Base-by-base conservation (phyloP, 2,797 vertebrate genomes). In the Falco biarmicus region DNA sequence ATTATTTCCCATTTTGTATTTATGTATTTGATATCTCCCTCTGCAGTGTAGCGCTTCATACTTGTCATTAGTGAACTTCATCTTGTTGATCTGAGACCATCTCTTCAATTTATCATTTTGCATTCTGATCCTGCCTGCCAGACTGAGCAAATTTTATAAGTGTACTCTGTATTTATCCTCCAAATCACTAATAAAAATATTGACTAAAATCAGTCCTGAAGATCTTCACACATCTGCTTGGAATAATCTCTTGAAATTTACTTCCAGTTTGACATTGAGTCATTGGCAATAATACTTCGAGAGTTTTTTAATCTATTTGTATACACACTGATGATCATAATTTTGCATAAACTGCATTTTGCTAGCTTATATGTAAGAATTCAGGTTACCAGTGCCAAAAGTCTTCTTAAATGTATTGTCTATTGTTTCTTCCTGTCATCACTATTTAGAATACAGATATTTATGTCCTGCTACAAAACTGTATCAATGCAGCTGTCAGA, bases 171-270 rank as follows among this genome's bases (percentile, higher is more conserved):
- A 93, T 93, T 97, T 95, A 96, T 95, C 93, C 54, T 86, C 80
- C 84, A 96, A 95, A 96, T 93, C 77, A 65, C 91, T 93, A 96
- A 95, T 95, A 96, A 96, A 95, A 97, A 97, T 97, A 96, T 96
- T 97, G 93, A 97, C 93, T 86, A 73, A 86, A 94, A 96, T 95
- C 83, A 95, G 69, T 24, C 76, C 76, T 94, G 89, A 95, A 88
- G 95, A 96, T 94, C 93, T 96, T 89, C 86, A 91, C 93, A 91
- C 96, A 96, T 91, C 96, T 96, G 95, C 94, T 95, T 10, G 1
- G 76, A 91, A 95, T 10, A 39, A 54, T 82, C 94, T 84, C 94
- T 94, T 93, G 92, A 95, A 91, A 96, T 94, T 89, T 89, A 43
- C 65, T 94, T 93, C 26, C 56, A 88, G 79, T 86, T 90, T 95